These are phyloP conservation scores for Ecliptopera silaceata DNA, from an alignment of 2,888 invertebrate genomes.

Conservation along the genomic window DNA sequence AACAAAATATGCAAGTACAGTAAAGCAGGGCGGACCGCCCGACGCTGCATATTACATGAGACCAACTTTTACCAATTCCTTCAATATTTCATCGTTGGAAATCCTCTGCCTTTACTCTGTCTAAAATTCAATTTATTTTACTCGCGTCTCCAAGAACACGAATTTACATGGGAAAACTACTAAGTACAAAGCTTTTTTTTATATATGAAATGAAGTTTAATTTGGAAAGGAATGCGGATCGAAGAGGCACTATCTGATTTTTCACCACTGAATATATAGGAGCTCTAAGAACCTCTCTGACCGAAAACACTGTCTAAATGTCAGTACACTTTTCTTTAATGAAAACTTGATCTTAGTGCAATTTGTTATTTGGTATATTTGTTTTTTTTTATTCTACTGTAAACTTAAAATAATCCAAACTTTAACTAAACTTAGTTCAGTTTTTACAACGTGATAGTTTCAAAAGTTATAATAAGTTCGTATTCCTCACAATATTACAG, in stretches of 20 bases:
- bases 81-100: slow-evolving; percentile 72
- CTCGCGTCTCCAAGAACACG: slow-evolving; percentile 19
- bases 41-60: slow-evolving; percentile 76
- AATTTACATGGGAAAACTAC: slow-evolving; percentile 11
- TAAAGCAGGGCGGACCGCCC: slow-evolving; percentile 49
- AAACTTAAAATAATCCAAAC: too few species aligned
- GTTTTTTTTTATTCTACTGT: too few species aligned
- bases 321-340: too few species aligned
- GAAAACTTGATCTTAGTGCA: too few species aligned
- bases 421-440: too few species aligned
- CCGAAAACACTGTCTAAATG: too few species aligned
- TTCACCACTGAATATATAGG: too few species aligned
- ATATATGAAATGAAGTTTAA: background rate
- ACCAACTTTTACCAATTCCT: slow-evolving; percentile 71
- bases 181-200: background rate
- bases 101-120: slow-evolving; percentile 44
- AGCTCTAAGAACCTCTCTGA: too few species aligned
- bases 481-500: background rate
- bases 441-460: background rate
- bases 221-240: too few species aligned
- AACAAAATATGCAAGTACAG: slow-evolving; percentile 63
- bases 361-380: too few species aligned
- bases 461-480: too few species aligned
- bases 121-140: slow-evolving; percentile 39
- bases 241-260: too few species aligned